phyloP scores from a whole-genome alignment of 2,888 invertebrate species.

The Parelbella ahira region DNA sequence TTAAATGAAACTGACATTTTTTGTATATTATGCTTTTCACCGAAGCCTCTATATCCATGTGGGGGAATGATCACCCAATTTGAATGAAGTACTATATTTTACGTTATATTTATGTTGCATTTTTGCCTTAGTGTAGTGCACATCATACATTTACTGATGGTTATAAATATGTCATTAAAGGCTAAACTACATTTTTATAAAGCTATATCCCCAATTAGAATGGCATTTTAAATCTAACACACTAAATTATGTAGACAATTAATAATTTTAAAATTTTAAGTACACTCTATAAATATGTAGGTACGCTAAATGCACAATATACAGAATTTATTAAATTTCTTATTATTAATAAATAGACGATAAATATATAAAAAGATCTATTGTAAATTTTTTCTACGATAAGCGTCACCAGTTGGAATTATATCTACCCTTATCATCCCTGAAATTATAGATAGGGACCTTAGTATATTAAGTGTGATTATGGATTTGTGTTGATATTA shows the following conservation, averaged over 20 bases:
- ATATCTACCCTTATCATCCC: slow-evolving; percentile 62
- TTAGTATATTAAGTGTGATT: slow-evolving; percentile 55
- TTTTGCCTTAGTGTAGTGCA: no score
- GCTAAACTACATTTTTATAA: slow-evolving; percentile 79
- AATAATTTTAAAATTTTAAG: slow-evolving; percentile 28
- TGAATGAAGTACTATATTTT: no score
- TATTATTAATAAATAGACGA: slow-evolving; percentile 49
- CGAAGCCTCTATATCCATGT: no score
- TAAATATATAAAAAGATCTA: slow-evolving; percentile 70
- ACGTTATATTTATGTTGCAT: no score
- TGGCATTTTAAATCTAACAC: slow-evolving; percentile 50
- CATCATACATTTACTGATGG: no score
- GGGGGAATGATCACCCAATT: no score
- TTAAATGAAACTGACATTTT: no score
- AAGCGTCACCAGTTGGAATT: slow-evolving; percentile 74
- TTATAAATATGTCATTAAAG: no score
- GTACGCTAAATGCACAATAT: slow-evolving; percentile 71
- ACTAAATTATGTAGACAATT: no score
- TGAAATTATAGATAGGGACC: slow-evolving; percentile 57
- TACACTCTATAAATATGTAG: slow-evolving; percentile 39
- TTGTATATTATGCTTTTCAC: no score
- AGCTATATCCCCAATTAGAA: slow-evolving; percentile 84
- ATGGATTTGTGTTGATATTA: slow-evolving; percentile 72
- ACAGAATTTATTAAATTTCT: slow-evolving; percentile 55
- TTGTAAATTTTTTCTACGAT: slow-evolving; percentile 64